Conservation (phyloP, 2,113 vertebrate species). For the Channa argus region DNA sequence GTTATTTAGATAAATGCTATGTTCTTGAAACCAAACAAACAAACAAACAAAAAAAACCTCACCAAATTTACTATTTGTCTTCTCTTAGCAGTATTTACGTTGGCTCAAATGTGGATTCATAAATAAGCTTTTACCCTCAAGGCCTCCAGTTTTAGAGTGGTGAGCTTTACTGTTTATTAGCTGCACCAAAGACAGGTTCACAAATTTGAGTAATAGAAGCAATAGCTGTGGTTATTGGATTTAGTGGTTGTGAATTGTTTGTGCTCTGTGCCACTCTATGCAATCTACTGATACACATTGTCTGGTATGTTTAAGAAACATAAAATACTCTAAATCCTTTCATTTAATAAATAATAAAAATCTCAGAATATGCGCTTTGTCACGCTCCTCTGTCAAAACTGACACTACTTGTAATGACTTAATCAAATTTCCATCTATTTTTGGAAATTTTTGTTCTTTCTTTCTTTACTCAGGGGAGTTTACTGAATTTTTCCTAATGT, state of each 20-base stretch:
- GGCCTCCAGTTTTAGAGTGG: neutral
- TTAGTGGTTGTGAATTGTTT: neutral
- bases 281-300: neutral
- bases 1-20: neutral
- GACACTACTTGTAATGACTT: neutral
- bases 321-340: neutral
- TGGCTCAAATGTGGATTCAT: neutral
- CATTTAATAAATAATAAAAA: no score
- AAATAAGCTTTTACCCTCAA: neutral
- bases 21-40: neutral
- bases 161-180: neutral
- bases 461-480: neutral
- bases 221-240: neutral
- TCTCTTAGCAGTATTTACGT: neutral
- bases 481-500: neutral
- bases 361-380: no score
- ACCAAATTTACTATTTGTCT: neutral
- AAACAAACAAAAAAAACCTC: no score
- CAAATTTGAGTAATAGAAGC: neutral
- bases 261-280: neutral
- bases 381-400: no score
- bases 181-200: neutral
- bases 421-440: neutral
- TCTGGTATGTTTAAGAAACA: neutral
- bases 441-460: neutral